phyloP scores from a whole-genome alignment of 2,888 invertebrate species.

The Sericinus montela region DNA sequence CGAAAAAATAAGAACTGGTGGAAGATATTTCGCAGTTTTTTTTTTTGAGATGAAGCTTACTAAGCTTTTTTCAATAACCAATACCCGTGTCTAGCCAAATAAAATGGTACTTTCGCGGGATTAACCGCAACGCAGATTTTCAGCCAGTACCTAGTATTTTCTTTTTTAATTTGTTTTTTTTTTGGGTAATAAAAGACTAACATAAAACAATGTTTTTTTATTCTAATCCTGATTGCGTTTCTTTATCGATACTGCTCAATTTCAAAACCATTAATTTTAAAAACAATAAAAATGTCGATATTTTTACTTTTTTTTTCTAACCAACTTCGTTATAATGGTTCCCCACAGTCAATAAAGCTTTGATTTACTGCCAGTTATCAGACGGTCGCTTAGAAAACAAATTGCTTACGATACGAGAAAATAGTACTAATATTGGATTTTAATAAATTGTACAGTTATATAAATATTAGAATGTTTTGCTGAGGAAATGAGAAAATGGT shows the following conservation, averaged over 20 bases:
- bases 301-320: slow-evolving; percentile 25
- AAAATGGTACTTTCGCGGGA: no score
- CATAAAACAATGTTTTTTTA: no score
- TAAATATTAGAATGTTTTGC: slow-evolving; percentile 1
- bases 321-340: slow-evolving; percentile 35
- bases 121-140: no score
- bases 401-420: slow-evolving; percentile 29
- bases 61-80: no score
- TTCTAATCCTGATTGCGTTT: not conserved
- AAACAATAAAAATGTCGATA: slow-evolving; percentile 16
- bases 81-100: no score
- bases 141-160: no score
- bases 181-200: no score
- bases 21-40: no score
- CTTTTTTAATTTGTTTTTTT: no score
- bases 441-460: slow-evolving; percentile 13
- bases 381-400: slow-evolving; percentile 27
- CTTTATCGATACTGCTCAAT: not conserved
- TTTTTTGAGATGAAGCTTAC: no score
- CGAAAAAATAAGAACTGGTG: no score
- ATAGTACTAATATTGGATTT: slow-evolving; percentile 12
- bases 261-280: slow-evolving; percentile 1
- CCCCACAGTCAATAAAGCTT: slow-evolving; percentile 40
- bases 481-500: not conserved
- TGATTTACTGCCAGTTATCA: slow-evolving; percentile 43